These are phyloP conservation scores for Entomobrya proxima DNA, from an alignment of 2,888 invertebrate genomes.

Conservation along the genomic window DNA sequence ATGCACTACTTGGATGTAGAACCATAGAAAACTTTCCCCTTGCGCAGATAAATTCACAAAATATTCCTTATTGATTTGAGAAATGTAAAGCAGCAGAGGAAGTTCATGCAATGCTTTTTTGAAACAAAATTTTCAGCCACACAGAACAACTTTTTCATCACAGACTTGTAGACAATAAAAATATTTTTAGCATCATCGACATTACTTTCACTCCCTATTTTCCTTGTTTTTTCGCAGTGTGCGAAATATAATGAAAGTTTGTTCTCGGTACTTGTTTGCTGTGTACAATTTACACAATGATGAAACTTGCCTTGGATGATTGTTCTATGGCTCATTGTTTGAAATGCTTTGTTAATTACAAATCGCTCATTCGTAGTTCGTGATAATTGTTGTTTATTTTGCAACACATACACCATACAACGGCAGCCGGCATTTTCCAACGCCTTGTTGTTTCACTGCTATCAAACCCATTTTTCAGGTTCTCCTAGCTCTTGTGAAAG, in stretches of 20 bases:
- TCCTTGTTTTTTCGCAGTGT: neutral
- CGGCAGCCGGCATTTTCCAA: too few species aligned
- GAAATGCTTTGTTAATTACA: conserved; percentile 27
- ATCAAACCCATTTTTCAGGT: too few species aligned
- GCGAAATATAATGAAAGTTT: neutral
- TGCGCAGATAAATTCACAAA: neutral
- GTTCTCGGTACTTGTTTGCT: neutral
- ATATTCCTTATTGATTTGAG: neutral
- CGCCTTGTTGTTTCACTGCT: too few species aligned
- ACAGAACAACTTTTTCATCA: neutral
- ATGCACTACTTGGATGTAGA: neutral
- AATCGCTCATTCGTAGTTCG: conserved; percentile 5
- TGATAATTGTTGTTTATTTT: conserved; percentile 29
- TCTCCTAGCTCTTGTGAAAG: too few species aligned
- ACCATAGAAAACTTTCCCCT: neutral
- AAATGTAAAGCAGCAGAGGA: neutral
- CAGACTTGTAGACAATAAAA: neutral
- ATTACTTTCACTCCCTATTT: neutral
- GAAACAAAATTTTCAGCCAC: neutral
- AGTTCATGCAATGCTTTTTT: neutral
- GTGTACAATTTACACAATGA: too few species aligned
- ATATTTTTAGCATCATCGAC: neutral
- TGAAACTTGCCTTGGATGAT: neutral
- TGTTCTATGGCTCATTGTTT: neutral
- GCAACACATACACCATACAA: neutral